These are phyloP conservation scores for Phengaris arion DNA, from an alignment of 2,888 invertebrate genomes.

Conservation along the genomic window DNA sequence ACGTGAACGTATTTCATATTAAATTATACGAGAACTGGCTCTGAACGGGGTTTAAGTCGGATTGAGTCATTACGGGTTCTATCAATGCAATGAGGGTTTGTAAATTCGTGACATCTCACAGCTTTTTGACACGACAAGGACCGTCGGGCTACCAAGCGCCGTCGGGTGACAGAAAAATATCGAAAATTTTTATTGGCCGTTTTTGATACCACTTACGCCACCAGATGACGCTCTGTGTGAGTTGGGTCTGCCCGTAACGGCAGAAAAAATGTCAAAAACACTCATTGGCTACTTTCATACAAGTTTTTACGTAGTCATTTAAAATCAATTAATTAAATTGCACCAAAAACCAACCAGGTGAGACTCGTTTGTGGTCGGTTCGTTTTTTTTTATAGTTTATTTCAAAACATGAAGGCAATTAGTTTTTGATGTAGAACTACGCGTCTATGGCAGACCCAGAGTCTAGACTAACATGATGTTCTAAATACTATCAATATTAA, in stretches of 20 bases:
- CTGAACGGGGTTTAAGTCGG: background rate
- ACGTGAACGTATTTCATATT: conserved; percentile 20
- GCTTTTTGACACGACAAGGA: too few relatives aligned
- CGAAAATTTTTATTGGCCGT: too few relatives aligned
- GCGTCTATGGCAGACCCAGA: too few relatives aligned
- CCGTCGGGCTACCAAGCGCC: too few relatives aligned
- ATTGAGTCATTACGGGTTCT: conserved; percentile 31
- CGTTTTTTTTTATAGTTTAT: background rate
- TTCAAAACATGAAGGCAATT: background rate
- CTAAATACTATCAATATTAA: too few relatives aligned
- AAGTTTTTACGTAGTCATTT: conserved; percentile 15
- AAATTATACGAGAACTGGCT: conserved; percentile 31
- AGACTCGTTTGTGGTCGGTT: background rate
- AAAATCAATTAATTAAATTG: conserved; percentile 6
- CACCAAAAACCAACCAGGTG: conserved; percentile 2
- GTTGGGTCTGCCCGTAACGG: too few relatives aligned
- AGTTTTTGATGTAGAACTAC: background rate
- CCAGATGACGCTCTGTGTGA: too few relatives aligned
- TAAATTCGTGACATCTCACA: too few relatives aligned
- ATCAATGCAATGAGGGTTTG: conserved; percentile 24
- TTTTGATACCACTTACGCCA: too few relatives aligned
- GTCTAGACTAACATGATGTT: too few relatives aligned
- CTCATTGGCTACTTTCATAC: conserved; percentile 29
- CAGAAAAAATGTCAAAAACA: too few relatives aligned
- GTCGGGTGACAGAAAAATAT: too few relatives aligned